Conservation (phyloP, 2,113 vertebrate genomes). For the Tretioscincus oriximinensis region DNA sequence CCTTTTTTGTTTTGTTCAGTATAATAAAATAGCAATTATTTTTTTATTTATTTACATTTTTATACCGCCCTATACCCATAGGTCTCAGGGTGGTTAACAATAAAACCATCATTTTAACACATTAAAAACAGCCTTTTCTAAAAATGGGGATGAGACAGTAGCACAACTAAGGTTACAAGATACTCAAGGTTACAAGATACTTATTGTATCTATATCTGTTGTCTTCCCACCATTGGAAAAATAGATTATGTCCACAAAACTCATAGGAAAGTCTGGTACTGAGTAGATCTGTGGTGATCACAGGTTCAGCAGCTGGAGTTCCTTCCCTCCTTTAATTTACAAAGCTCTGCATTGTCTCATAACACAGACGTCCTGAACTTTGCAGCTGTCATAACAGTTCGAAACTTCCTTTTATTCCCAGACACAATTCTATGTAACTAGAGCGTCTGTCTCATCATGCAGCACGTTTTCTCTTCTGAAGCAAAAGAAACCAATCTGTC, state of each 20-base stretch:
- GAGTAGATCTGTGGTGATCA: conserved; percentile 5
- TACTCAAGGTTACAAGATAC: not conserved
- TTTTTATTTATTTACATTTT: too few species aligned
- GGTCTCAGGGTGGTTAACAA: too few species aligned
- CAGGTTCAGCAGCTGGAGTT: not conserved
- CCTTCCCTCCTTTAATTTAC: conserved; percentile 35
- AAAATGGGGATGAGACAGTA: too few species aligned
- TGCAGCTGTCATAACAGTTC: conserved; percentile 71
- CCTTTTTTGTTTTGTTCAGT: not conserved
- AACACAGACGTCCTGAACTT: conserved; percentile 57
- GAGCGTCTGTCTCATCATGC: conserved; percentile 39
- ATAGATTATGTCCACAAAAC: not conserved
- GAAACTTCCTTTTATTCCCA: conserved; percentile 62
- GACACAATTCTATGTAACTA: conserved; percentile 62
- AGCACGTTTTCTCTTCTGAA: conserved; percentile 52
- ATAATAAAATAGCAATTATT: not conserved
- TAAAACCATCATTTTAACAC: too few species aligned
- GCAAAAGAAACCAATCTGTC: conserved; percentile 30
- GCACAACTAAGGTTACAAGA: too few species aligned
- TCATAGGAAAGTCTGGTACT: conserved; percentile 2
- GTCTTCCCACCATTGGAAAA: not conserved
- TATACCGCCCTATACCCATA: too few species aligned
- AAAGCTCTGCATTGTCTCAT: conserved; percentile 49
- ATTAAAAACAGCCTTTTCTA: too few species aligned
- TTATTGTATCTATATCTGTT: not conserved